Base-by-base conservation (phyloP, 2,888 invertebrate genomes). In the Cheilosia urbana region DNA sequence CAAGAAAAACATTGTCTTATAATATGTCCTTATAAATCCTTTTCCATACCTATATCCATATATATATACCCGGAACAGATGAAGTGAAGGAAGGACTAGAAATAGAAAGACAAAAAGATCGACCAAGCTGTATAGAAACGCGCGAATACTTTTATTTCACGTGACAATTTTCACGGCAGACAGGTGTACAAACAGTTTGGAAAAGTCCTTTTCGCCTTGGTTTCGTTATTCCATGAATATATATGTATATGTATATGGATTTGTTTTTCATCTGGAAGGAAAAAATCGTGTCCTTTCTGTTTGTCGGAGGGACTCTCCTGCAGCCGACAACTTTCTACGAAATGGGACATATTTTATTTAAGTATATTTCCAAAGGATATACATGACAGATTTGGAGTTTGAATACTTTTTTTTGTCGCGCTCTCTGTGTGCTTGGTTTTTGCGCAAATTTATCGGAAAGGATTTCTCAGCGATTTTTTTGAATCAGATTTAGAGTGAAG, bases 1-100 rank as follows among this genome's bases (percentile, higher is more conserved):
- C 80, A 84, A 84, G 84, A 60, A 84, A 80, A 84, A 84, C 84
- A 84, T 80, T 84, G 80, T 84, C 84, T 75, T 84, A 84, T 84
- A 79, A 84, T 84, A 75, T 79, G 83, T 84, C 75, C 79, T 79
- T 84, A 76, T 84, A 80, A 84, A 80, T 80, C 84, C 80, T 76
- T 57, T 51, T 34, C 19, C 30, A 34, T 57, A 60, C 45, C 19
- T 17, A 27, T 34, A 47, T 53, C 2, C 21, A 21, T 0, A 27
- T 27, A 27, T 27, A 27, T 1, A 6, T 5, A 27, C 1, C 27
- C 27, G 9, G 15, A 58, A 58, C 45, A 60, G 27, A 76, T 42
- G 80, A 21, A 63, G 17, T 49, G 15, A 30, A 45, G 17, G 15
- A 34, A 9, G n/a, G 49, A 6, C 37, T 58, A 45, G 27, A 34